Conservation (phyloP, 2,797 vertebrate species). For the Sebastes minor region DNA sequence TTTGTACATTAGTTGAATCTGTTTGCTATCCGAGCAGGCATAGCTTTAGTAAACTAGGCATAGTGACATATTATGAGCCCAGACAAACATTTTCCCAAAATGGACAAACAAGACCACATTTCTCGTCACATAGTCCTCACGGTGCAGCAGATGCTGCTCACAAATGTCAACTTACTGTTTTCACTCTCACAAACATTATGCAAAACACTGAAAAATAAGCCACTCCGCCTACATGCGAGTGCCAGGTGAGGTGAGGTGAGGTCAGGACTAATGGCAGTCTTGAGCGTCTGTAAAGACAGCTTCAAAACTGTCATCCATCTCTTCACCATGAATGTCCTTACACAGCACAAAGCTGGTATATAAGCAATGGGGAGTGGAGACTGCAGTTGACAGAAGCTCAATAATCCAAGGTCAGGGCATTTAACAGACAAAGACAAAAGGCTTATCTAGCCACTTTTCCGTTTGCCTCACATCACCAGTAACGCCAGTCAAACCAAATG, state of each 20-base stretch:
- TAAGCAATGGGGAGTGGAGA: conserved; percentile 47
- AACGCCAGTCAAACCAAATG: conserved; percentile 63
- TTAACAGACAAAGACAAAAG: conserved; percentile 78
- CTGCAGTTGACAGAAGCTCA: conserved; percentile 66
- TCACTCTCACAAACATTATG: conserved; percentile 12
- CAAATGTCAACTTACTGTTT: conserved; percentile 47
- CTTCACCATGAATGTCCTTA: conserved; percentile 42
- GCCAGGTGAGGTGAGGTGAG: conserved; percentile 51
- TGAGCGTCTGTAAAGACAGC: conserved; percentile 42
- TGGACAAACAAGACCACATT: conserved; percentile 11
- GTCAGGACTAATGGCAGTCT: conserved; percentile 46
- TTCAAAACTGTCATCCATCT: conserved; percentile 45
- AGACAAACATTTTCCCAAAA: conserved; percentile 16
- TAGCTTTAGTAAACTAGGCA: conserved; percentile 7
- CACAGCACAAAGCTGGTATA: conserved; percentile 60
- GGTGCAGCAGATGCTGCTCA: conserved; percentile 20
- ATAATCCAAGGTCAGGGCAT: conserved; percentile 78
- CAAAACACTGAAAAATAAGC: conserved; percentile 22
- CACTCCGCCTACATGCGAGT: background rate
- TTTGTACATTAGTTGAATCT: conserved; percentile 32
- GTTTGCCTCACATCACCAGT: conserved; percentile 59
- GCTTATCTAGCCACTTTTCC: conserved; percentile 75
- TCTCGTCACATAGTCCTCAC: background rate
- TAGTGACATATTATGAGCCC: conserved; percentile 26
- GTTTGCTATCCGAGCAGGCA: conserved; percentile 19